These are phyloP conservation scores for Andrena cerasifolii DNA, from an alignment of 1,140 invertebrate species.

Conservation along the genomic window DNA sequence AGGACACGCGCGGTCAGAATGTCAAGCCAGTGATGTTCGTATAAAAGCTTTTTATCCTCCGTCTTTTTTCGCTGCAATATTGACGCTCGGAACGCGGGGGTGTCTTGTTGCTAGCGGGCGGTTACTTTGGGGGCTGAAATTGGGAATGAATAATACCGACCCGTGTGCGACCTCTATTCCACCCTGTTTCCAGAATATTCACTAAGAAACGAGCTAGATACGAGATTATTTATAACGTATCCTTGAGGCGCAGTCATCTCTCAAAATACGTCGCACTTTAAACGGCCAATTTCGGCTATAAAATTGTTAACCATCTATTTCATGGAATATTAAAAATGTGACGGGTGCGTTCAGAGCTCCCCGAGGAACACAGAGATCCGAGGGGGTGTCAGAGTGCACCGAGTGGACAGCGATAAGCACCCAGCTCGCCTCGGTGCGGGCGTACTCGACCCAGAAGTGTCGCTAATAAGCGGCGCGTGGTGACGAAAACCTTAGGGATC, in stretches of 20 bases:
- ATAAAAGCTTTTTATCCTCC: neutral
- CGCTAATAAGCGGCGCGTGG: slow-evolving; percentile 53
- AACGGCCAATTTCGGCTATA: no score
- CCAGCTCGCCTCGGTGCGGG: neutral
- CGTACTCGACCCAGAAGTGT: slow-evolving; percentile 38
- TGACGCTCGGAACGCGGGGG: neutral
- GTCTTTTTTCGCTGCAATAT: neutral
- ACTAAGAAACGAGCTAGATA: no score
- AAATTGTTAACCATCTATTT: no score
- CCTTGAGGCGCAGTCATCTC: no score
- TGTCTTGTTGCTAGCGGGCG: neutral
- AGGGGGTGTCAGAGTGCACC: neutral
- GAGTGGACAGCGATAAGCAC: neutral
- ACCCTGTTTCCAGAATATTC: no score
- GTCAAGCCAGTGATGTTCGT: neutral
- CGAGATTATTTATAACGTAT: no score
- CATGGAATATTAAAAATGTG: no score
- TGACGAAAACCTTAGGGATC: slow-evolving; percentile 61
- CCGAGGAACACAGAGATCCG: neutral
- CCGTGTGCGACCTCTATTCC: no score
- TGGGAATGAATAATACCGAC: no score
- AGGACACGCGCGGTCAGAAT: slow-evolving; percentile 3
- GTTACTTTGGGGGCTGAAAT: neutral
- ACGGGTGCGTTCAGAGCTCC: no score
- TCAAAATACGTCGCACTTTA: no score